A percentile compares a stretch with the other conserved stretches of the same genome.
Evolutionary conservation across 2,113 vertebrate species (phyloP).

Genomic region (Rutilus rutilus): DNA sequence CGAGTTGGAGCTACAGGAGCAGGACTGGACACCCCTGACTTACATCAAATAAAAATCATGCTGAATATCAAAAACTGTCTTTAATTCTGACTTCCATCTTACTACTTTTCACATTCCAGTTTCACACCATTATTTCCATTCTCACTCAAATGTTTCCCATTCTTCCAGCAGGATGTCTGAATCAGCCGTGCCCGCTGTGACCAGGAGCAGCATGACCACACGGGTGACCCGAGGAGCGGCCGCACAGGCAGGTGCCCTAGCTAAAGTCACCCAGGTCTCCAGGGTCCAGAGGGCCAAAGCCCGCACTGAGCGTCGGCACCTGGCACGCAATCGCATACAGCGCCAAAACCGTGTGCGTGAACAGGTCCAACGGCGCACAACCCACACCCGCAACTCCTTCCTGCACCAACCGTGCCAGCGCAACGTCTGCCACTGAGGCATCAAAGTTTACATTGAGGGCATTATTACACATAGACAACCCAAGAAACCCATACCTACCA

Average conservation of each 20-base stretch:
- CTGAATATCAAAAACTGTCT: neutral
- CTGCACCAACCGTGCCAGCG: constrained; percentile 95
- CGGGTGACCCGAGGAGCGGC: constrained; percentile 75
- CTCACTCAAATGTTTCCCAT: neutral
- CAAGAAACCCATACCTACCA: neutral
- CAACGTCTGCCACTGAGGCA: constrained; percentile 90
- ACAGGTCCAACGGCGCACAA: constrained; percentile 77
- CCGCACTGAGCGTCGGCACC: constrained; percentile 82
- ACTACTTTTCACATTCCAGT: neutral
- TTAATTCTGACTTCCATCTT: neutral
- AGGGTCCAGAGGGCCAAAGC: constrained; percentile 88
- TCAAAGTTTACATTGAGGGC: constrained; percentile 69
- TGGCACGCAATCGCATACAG: constrained; percentile 87
- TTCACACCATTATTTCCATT: neutral
- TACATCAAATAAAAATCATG: neutral
- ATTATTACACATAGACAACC: constrained; percentile 56
- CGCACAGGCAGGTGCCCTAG: constrained; percentile 80
- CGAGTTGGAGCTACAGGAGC: neutral
- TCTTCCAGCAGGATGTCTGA: constrained; percentile 72
- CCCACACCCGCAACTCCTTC: constrained; percentile 81
- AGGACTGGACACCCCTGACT: neutral
- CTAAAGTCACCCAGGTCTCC: constrained; percentile 85
- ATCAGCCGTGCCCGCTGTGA: constrained; percentile 66
- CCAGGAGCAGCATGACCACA: constrained; percentile 66
- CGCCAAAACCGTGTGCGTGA: constrained; percentile 90